phyloP scores from a whole-genome alignment of 1,140 invertebrate genomes.

The Chelonus insularis region DNA sequence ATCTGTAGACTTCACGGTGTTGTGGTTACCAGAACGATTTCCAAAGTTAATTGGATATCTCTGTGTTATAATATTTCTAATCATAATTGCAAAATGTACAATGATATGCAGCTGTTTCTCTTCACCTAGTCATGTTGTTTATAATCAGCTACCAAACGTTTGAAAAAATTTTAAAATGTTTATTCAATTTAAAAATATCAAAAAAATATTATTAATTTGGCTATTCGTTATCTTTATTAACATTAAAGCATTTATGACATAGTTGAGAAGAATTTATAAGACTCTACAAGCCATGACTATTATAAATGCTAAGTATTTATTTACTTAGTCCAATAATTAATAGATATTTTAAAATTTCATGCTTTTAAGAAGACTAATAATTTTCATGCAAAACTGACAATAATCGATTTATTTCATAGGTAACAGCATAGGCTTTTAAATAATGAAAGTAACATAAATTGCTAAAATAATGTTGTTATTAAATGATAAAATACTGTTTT shows the following conservation, averaged over 20 bases:
- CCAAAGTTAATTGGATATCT: conserved; percentile 48
- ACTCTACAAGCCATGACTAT: too few species aligned
- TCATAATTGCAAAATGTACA: conserved; percentile 38
- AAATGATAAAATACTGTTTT: neutral
- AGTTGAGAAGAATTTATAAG: too few species aligned
- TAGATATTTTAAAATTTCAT: too few species aligned
- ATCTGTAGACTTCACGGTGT: conserved; percentile 53
- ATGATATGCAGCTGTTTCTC: conserved; percentile 39
- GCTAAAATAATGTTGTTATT: conserved; percentile 9
- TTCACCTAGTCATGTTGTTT: conserved; percentile 36
- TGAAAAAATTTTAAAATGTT: too few species aligned
- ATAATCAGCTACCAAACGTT: conserved; percentile 40
- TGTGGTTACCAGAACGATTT: conserved; percentile 59
- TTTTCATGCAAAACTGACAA: too few species aligned
- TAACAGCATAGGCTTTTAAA: conserved; percentile 32
- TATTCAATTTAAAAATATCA: too few species aligned
- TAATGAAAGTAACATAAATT: neutral
- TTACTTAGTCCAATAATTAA: too few species aligned
- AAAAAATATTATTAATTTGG: too few species aligned
- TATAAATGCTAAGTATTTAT: too few species aligned
- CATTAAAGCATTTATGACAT: too few species aligned
- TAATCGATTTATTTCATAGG: neutral
- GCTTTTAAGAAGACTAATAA: too few species aligned
- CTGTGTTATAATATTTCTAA: conserved; percentile 36
- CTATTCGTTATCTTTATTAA: too few species aligned